Base-by-base conservation (phyloP, 30 jellyfish, hydroid and myxozoan species). In the Pelagia noctiluca region DNA sequence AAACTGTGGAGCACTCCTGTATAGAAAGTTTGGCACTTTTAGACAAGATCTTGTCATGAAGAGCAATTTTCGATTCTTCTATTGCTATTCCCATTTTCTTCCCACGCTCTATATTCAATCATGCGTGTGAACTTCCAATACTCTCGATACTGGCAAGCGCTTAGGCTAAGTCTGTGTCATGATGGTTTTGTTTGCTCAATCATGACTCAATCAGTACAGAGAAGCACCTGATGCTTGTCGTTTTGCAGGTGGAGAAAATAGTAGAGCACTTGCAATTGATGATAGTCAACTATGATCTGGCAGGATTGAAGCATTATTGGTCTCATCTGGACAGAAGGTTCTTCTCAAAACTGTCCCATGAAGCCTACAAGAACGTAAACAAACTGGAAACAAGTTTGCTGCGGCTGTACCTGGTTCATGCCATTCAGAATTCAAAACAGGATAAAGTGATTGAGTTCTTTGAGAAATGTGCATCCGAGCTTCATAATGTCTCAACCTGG, bases 221-320 rank as follows among this genome's bases (percentile, higher is more conserved):
- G n/a, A n/a, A n/a, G n/a, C n/a, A n/a, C n/a, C n/a, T n/a, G n/a
- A n/a, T n/a, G n/a, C n/a, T n/a, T n/a, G n/a, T n/a, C n/a, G n/a
- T n/a, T n/a, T n/a, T n/a, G n/a, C n/a, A 93, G 98, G 98, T 93
- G 16, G 98, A 93, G 57, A 82, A 86, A 34, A 80, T 93, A 11
- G 88, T 93, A 23, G 98, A 93, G 8, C 98, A 93, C 72, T 66
- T 93, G 24, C 82, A 95, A 18, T 29, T 70, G 12, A 77, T 71
- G 50, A 76, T 93, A 0, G 83, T 30, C 22, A 37, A 34, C 12
- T 87, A 80, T 83, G 98, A 93, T 54, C 66, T 93, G 36, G 71
- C 38, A 28, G 90, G 96, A 48, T 71, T 93, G 29, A 73, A 76
- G 49, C 35, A 71, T 13, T 93, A 93, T 64, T 93, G 98, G 98